Base-by-base conservation (phyloP, 2,113 vertebrate species). In the Phylloscopus trochiloides region DNA sequence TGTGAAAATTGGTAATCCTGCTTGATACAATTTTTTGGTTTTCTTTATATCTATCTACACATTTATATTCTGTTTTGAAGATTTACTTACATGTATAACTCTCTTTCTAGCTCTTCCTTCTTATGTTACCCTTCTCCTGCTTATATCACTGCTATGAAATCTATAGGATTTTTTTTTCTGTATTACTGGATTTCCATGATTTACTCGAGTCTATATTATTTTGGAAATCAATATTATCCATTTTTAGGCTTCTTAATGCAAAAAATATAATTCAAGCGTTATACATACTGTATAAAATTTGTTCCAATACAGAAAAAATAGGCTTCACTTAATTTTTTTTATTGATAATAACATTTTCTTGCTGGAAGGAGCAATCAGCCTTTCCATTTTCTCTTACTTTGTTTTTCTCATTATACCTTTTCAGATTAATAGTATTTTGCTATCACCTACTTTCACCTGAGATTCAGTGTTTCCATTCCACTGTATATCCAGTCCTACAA, bases 381-480 rank as follows among this genome's bases (percentile, higher is more conserved):
- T 87, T 96, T 91, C 93, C 45, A 79, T 96, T 97, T 96, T 63
- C 85, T 78, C 81, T 96, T 81, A 43, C 84, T 92, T 92, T 94
- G 89, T 94, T 96, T 97, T 97, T 88, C 89, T 92, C 83, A 90
- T 96, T 97, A 88, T 79, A 85, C 78, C 70, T 94, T 95, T 97
- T 85, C 67, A 88, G 87, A 91, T 96, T 96, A 96, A 97, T 96
- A 85, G 85, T 79, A 88, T 90, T 97, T 93, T 95, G 86, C 92
- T 96, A 96, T 97, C 96, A 94, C 78, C 55, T 84, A 40, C 80
- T 94, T 94, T 95, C 95, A 97, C 92, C 88, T 95, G 94, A 97
- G 87, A 96, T 96, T 90, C 34, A 22, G 21, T 73, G 81, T 76
- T 88, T 90, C 88, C 88, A 57, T 94, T 92, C 57, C 68, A 73